Evolutionary conservation across 1,140 invertebrate species (phyloP).

Genomic region (Oryzaephilus surinamensis): DNA sequence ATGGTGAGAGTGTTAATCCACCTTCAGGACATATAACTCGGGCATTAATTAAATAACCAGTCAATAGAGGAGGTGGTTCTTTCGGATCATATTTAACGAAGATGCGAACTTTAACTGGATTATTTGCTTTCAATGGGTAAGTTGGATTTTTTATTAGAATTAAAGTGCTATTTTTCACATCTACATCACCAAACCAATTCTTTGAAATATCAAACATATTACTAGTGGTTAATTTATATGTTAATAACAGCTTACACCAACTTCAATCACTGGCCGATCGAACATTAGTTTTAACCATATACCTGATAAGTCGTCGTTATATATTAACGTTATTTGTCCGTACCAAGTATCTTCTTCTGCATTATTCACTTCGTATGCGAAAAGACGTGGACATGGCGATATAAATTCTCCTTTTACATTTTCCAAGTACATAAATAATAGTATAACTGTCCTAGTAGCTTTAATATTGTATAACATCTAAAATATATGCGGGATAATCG

Average conservation of each 20-base stretch:
- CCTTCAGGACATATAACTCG: constrained; percentile 18
- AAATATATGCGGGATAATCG: too few species aligned
- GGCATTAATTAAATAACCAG: constrained; percentile 22
- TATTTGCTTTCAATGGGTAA: constrained; percentile 22
- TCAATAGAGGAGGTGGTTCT: constrained; percentile 15
- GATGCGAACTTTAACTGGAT: constrained; percentile 21
- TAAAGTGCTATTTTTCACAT: constrained; percentile 20
- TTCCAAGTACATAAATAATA: too few species aligned
- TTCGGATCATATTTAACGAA: constrained; percentile 23
- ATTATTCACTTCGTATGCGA: constrained; percentile 22
- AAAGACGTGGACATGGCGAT: constrained; percentile 30
- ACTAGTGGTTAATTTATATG: neutral
- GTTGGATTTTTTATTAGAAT: constrained; percentile 23
- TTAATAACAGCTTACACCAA: constrained; percentile 27
- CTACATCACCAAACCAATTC: constrained; percentile 24
- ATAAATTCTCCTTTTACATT: too few species aligned
- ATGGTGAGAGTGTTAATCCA: too few species aligned
- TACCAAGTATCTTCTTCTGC: constrained; percentile 27
- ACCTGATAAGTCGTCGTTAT: constrained; percentile 22
- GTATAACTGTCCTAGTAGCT: too few species aligned
- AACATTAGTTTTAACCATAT: constrained; percentile 29
- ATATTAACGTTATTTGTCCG: constrained; percentile 21
- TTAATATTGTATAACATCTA: too few species aligned
- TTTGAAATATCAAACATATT: neutral
- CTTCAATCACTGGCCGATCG: constrained; percentile 23